phyloP scores from a whole-genome alignment of 2,113 vertebrate species.

The Myocastor coypus region DNA sequence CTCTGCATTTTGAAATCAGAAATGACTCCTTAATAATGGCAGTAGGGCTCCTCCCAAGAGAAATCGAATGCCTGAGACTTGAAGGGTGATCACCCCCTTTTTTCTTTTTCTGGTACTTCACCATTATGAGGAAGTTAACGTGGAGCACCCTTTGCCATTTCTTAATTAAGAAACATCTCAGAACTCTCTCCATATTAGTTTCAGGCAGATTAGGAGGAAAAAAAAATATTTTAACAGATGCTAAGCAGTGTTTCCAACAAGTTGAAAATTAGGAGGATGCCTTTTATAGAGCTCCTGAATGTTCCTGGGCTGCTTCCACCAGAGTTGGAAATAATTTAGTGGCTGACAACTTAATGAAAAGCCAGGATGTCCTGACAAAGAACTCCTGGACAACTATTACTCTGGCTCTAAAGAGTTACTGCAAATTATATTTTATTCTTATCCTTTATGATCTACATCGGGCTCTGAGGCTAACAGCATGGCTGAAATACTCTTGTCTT shows the following conservation, averaged over 20 bases:
- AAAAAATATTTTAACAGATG: conserved; percentile 72
- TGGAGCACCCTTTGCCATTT: conserved; percentile 54
- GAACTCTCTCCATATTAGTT: conserved; percentile 75
- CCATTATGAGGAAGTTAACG: conserved; percentile 47
- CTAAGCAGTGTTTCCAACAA: conserved; percentile 68
- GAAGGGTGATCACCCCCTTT: conserved; percentile 3
- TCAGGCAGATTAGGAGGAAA: conserved; percentile 64
- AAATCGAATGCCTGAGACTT: background rate
- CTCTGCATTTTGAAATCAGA: background rate
- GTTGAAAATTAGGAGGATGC: conserved; percentile 67
- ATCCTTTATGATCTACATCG: conserved; percentile 80
- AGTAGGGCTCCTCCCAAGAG: conserved; percentile 1
- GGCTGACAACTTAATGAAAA: conserved; percentile 77
- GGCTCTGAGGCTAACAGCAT: conserved; percentile 64
- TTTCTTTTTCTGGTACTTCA: conserved; percentile 59
- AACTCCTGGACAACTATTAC: conserved; percentile 76
- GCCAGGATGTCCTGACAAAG: conserved; percentile 73
- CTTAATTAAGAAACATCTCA: conserved; percentile 78
- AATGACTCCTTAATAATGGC: conserved; percentile 37
- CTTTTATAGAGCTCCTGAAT: conserved; percentile 70
- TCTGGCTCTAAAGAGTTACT: conserved; percentile 79
- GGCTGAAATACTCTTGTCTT: conserved; percentile 81
- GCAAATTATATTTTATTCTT: conserved; percentile 75
- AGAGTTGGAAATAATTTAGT: conserved; percentile 76
- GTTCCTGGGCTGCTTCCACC: conserved; percentile 59